phyloP scores from a whole-genome alignment of 2,113 vertebrate species.

The Condylura cristata region DNA sequence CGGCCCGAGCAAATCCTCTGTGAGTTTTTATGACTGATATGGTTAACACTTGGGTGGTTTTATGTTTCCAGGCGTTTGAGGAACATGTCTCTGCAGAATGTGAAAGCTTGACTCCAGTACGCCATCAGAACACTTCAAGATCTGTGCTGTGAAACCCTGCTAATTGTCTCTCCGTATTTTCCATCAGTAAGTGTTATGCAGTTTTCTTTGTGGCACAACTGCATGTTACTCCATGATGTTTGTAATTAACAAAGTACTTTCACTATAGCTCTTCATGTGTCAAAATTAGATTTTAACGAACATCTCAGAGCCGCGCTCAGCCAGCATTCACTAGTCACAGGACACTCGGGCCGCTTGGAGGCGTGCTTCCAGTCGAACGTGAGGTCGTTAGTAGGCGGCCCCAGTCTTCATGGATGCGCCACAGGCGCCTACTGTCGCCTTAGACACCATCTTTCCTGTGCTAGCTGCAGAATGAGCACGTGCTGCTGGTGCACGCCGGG shows the following conservation, averaged over 20 bases:
- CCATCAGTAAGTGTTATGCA: not conserved
- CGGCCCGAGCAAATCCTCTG: not conserved
- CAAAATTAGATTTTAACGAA: not conserved
- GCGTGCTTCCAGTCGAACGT: not conserved
- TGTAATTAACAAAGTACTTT: not conserved
- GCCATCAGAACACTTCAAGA: not conserved
- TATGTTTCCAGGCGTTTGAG: not conserved
- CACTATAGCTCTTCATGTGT: not conserved
- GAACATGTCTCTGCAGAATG: not conserved
- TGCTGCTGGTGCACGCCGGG: slow-evolving; percentile 90
- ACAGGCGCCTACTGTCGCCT: not conserved
- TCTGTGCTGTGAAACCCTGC: not conserved
- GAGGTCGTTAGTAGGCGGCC: not conserved
- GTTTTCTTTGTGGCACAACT: not conserved
- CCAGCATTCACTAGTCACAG: not conserved
- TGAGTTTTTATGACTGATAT: not conserved
- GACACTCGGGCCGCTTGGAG: not conserved
- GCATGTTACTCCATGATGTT: not conserved
- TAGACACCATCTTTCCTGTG: not conserved
- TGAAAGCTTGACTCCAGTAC: not conserved
- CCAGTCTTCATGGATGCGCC: not conserved
- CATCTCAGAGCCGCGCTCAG: not conserved
- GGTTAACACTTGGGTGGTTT: not conserved
- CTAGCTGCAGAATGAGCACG: slow-evolving; percentile 87
- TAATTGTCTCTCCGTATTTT: not conserved